phyloP scores from a whole-genome alignment of 1,140 invertebrate genomes.

The Tribolium madens region DNA sequence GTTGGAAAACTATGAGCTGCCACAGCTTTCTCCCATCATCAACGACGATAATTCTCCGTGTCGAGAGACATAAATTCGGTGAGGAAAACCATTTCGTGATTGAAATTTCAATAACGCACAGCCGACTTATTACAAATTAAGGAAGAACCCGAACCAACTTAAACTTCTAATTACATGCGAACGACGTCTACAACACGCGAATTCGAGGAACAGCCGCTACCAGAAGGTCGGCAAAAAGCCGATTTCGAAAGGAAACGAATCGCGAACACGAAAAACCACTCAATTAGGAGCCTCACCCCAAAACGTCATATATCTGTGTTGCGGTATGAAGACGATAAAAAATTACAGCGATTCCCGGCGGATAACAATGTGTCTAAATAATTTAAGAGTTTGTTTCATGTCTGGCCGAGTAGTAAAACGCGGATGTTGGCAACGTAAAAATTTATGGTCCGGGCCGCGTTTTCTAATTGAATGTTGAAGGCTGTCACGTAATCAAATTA shows the following conservation, averaged over 20 bases:
- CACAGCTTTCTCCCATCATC: slow-evolving; percentile 32
- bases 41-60: slow-evolving; percentile 21
- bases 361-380: slow-evolving; percentile 16
- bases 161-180: slow-evolving; percentile 25
- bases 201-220: slow-evolving; percentile 5
- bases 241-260: slow-evolving; percentile 20
- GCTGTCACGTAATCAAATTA: slow-evolving; percentile 5
- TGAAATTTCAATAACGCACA: slow-evolving; percentile 31
- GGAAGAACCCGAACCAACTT: slow-evolving; percentile 25
- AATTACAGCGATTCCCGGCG: neutral
- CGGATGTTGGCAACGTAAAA: slow-evolving; percentile 8
- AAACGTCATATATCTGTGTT: neutral
- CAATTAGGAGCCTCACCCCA: neutral
- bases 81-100: slow-evolving; percentile 33
- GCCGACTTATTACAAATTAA: slow-evolving; percentile 33
- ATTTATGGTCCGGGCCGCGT: neutral
- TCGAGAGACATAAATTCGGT: slow-evolving; percentile 26
- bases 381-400: slow-evolving; percentile 25
- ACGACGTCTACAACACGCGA: slow-evolving; percentile 12
- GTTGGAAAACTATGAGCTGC: slow-evolving; percentile 28
- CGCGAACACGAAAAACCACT: slow-evolving; percentile 26
- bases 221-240: slow-evolving; percentile 1
- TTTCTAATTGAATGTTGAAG: slow-evolving; percentile 27
- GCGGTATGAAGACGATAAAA: neutral
- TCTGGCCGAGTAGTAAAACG: slow-evolving; percentile 4